phyloP scores from a whole-genome alignment of 2,888 invertebrate species.

The Plebejus anna region DNA sequence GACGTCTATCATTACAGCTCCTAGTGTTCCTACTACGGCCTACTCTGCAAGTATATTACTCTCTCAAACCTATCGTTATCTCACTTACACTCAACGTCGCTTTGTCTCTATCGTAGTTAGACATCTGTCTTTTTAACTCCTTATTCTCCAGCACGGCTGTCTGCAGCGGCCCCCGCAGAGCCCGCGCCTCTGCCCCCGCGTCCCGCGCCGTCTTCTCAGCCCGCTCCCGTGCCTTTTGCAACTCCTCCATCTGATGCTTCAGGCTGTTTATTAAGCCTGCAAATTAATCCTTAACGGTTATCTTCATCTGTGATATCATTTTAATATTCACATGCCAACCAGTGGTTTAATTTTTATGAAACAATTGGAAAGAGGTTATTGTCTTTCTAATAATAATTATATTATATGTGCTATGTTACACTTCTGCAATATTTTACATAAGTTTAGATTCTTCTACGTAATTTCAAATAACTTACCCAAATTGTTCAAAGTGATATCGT shows the following conservation, averaged over 20 bases:
- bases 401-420: too few species aligned
- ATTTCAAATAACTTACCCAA: conserved; percentile 75
- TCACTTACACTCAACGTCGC: conserved; percentile 82
- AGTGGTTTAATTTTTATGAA: neutral
- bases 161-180: conserved; percentile 85
- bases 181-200: conserved; percentile 85
- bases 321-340: neutral
- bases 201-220: conserved; percentile 86
- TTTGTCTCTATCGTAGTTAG: conserved; percentile 93
- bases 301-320: neutral
- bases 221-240: conserved; percentile 87
- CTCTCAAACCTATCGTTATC: conserved; percentile 26
- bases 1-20: conserved; percentile 87
- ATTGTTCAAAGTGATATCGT: conserved; percentile 96
- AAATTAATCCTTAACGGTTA: neutral
- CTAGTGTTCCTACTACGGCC: conserved; percentile 58
- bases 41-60: too few species aligned
- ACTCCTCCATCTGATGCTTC: conserved; percentile 87
- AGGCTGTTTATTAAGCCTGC: conserved; percentile 88
- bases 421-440: neutral
- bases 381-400: too few species aligned
- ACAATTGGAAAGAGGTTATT: neutral
- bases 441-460: neutral
- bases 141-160: conserved; percentile 84
- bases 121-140: conserved; percentile 86